Evolutionary conservation across 2,888 invertebrate genomes (phyloP), one percentile per base, ranked within the genome.

Genomic region (Spisula subtruncata): DNA sequence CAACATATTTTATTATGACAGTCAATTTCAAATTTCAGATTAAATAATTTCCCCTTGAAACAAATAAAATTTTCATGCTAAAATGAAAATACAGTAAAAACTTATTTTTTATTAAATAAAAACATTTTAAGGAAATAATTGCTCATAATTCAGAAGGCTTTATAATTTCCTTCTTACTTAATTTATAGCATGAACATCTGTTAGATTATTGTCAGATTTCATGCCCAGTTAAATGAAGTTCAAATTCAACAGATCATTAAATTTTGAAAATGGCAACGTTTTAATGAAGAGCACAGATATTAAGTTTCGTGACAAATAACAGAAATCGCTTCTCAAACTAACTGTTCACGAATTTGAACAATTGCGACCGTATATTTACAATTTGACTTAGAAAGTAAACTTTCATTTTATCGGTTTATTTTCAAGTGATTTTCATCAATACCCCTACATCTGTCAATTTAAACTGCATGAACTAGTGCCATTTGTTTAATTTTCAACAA

Each of bases 391-490:
- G 71, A 75, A 75, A 35, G 75, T 35, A 75, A 75, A 75, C 35
- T 75, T 32, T 75, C 32, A 16, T 18, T 75, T 71, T 35, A 75
- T 75, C 29, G 14, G 18, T 75, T 35, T 2, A 75, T 75, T 75
- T 75, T 75, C 35, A 35, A 75, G 75, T 32, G 25, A 35, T 35
- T 83, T 29, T 16, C 51, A 66, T 66, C 60, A 60, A 86, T 75
- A 75, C 83, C 82, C 54, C n/a, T 75, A 71, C 81, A 87, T 75
- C 87, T 87, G 87, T 87, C 87, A n/a, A 51, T 87, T 87, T 75
- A 83, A 51, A 82, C 87, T 79, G n/a, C 25, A 56, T 87, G 51
- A 87, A 71, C 83, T 41, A 12, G 18, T 25, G 41, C 20, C 29
- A 25, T 83, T 83, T 80, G 51, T 86, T 86, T 54, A 86, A 80